A percentile compares a stretch with the other conserved stretches of the same genome.
These are phyloP conservation scores for Bagarius yarrelli DNA, from an alignment of 2,113 vertebrate genomes.

Conservation along the genomic window DNA sequence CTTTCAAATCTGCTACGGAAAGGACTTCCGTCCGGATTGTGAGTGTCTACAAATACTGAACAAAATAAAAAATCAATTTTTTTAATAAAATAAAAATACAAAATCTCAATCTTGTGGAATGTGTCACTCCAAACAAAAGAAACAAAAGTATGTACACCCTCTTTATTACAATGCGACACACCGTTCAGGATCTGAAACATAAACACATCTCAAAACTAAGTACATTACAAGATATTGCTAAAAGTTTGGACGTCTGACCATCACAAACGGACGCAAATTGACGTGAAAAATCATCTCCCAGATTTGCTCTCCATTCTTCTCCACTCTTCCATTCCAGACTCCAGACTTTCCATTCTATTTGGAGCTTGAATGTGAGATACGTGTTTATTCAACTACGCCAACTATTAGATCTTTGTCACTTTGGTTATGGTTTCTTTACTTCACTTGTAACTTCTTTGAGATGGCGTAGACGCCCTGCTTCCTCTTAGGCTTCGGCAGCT, in stretches of 20 bases:
- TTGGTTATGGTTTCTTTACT: background rate
- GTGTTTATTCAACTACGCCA: no score
- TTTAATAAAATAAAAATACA: slow-evolving; percentile 12
- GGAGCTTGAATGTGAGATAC: no score
- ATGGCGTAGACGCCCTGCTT: slow-evolving; percentile 62
- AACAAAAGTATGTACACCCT: background rate
- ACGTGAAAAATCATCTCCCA: no score
- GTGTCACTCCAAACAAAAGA: background rate
- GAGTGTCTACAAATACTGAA: slow-evolving; percentile 12
- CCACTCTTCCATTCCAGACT: no score
- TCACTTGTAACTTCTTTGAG: background rate
- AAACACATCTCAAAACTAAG: no score
- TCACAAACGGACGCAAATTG: no score
- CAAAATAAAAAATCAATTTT: slow-evolving; percentile 52
- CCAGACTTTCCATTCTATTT: no score
- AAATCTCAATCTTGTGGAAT: background rate
- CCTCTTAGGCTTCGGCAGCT: slow-evolving; percentile 44
- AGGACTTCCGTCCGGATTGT: slow-evolving; percentile 78
- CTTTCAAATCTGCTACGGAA: slow-evolving; percentile 89
- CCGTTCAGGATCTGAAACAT: no score
- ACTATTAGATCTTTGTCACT: background rate
- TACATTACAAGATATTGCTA: no score
- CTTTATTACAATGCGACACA: no score
- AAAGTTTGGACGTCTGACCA: no score
- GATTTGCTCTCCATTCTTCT: no score